A percentile compares a stretch with the other conserved stretches of the same genome.
Conservation (phyloP, 2,113 vertebrate species). For the Phaethon lepturus region DNA sequence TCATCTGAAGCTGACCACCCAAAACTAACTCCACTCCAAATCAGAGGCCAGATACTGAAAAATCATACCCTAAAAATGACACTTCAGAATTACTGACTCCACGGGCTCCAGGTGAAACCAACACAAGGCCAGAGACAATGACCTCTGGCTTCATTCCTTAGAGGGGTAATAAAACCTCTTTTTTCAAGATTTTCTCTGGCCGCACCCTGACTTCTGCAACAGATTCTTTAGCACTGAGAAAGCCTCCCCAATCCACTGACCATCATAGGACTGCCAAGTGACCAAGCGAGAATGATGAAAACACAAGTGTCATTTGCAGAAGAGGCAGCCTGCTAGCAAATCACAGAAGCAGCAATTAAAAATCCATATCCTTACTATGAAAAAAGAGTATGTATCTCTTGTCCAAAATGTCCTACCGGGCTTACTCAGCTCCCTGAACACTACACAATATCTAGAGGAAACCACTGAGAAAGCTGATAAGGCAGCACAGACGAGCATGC, state of each 20-base stretch:
- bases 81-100: not conserved
- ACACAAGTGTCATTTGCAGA: not conserved
- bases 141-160: not conserved
- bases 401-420: not conserved
- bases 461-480: slow-evolving; percentile 55
- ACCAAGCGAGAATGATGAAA: not conserved
- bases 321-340: not conserved
- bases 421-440: not conserved
- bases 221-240: slow-evolving; percentile 24
- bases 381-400: not conserved
- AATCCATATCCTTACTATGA: not conserved
- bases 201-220: not conserved
- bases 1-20: not conserved
- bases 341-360: not conserved
- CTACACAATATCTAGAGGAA: slow-evolving; percentile 39
- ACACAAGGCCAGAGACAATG: not conserved
- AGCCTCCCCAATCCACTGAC: not conserved
- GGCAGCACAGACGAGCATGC: not conserved
- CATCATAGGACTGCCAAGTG: not conserved
- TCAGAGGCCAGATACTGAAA: not conserved
- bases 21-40: not conserved
- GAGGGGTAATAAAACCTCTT: not conserved
- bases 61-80: not conserved
- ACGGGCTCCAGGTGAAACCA: not conserved
- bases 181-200: not conserved